Evolutionary conservation across 2,113 vertebrate genomes (phyloP).

Genomic region (Chlamydotis undulata): DNA sequence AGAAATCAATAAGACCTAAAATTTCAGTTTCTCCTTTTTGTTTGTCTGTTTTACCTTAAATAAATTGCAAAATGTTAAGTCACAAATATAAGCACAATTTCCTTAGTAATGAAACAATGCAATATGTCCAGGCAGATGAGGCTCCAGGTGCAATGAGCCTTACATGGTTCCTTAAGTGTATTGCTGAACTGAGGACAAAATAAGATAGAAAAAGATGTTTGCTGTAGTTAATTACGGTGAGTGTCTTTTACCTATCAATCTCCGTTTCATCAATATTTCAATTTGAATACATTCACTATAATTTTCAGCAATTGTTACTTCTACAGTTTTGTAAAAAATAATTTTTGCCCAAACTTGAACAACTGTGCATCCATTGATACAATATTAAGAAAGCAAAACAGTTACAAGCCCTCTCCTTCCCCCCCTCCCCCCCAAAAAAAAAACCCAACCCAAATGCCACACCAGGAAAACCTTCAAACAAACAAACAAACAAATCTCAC

Average conservation of each 20-base stretch:
- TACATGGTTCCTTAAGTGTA: not conserved
- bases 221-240: not conserved
- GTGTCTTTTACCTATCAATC: not conserved
- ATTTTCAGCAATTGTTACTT: not conserved
- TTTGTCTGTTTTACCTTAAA: not conserved
- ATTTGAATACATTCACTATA: not conserved
- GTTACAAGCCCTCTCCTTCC: no score
- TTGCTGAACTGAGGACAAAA: not conserved
- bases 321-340: not conserved
- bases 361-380: not conserved
- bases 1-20: not conserved
- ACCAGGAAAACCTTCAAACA: not conserved
- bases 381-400: not conserved
- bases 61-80: not conserved
- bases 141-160: not conserved
- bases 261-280: not conserved
- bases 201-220: not conserved
- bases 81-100: not conserved
- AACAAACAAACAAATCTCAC: not conserved
- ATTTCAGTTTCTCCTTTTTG: not conserved
- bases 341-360: not conserved
- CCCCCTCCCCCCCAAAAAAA: not conserved
- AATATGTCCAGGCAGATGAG: not conserved
- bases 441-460: not conserved
- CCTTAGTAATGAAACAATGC: not conserved